Percentiles rank a stretch among this genome's conserved stretches.
Conservation (phyloP, 2,113 vertebrate genomes). For the Platichthys flesus region DNA sequence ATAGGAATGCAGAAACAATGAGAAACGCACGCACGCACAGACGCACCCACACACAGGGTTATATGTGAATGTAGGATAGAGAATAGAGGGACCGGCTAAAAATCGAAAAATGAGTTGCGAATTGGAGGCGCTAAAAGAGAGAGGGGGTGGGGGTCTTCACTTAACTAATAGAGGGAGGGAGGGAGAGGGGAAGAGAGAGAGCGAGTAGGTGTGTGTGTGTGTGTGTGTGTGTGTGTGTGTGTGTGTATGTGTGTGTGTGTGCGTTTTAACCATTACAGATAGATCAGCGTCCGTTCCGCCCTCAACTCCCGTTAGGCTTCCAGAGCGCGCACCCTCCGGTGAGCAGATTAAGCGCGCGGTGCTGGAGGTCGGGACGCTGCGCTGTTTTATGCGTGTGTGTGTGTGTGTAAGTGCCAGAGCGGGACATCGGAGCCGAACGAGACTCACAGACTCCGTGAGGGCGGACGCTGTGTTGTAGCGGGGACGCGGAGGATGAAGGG, state of each 20-base stretch:
- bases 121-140: conserved; percentile 3
- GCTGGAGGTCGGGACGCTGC: not conserved
- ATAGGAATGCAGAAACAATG: conserved; percentile 86
- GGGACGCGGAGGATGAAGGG: conserved; percentile 32
- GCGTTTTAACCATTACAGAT: conserved; percentile 39
- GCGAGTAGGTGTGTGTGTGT: not conserved
- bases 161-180: conserved; percentile 37
- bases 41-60: not conserved
- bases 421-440: too few species aligned
- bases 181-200: not conserved
- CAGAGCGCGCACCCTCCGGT: conserved; percentile 39
- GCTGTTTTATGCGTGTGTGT: not conserved
- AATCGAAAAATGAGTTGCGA: conserved; percentile 74
- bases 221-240: not conserved
- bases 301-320: conserved; percentile 70
- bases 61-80: conserved; percentile 26
- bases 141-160: conserved; percentile 25
- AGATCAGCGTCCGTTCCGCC: conserved; percentile 58
- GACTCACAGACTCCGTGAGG: not conserved
- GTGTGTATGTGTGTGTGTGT: conserved; percentile 1
- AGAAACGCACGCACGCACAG: not conserved
- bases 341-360: conserved; percentile 37
- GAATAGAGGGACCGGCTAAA: conserved; percentile 76
- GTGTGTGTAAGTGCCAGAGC: too few species aligned
- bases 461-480: conserved; percentile 9